Evolutionary conservation across 1,140 invertebrate species (phyloP), one percentile per base, ranked within the genome.

Genomic region (Heliconius hewitsoni): DNA sequence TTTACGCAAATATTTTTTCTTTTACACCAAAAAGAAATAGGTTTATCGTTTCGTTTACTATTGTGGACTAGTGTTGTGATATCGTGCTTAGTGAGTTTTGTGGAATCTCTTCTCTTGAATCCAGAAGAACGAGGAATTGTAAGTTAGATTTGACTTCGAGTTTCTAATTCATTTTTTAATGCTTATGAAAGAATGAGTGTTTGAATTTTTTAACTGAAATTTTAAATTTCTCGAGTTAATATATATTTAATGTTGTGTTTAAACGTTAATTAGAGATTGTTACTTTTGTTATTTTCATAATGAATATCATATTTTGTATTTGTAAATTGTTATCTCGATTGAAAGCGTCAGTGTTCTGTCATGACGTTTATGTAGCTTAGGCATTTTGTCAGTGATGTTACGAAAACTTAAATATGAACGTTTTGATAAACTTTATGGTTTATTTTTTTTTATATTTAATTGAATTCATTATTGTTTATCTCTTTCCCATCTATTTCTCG

Each of bases 1-100:
- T 76, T 71, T 70, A 78, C 82, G 78, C 80, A 81, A 81, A 82
- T 78, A 77, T 81, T 85, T 81, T 81, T 83, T 81, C 60, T 78
- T 78, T 82, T 79, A 57, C 39, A 57, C 76, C n/a, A 73, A 78
- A 82, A 79, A 80, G 75, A 79, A 80, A 82, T 78, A 81, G 72
- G 80, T 81, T 83, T 81, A 76, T 76, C 77, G 73, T 81, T 81
- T 46, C 73, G 34, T 37, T 37, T 42, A 80, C 76, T 9, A 75
- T 23, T 80, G 82, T 81, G 79, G 76, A 37, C 11, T 55, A 78
- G 80, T 83, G 82, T 80, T 82, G 81, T 82, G 81, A 73, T 80
- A 60, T 71, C 72, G 73, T 77, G 75, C 46, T 73, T 57, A 27
- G 71, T 72, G 60, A 60, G n/a, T 57, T 57, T 70, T 70, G 57